Conservation (phyloP, 2,888 invertebrate genomes). For the Limnephilus rhombicus region DNA sequence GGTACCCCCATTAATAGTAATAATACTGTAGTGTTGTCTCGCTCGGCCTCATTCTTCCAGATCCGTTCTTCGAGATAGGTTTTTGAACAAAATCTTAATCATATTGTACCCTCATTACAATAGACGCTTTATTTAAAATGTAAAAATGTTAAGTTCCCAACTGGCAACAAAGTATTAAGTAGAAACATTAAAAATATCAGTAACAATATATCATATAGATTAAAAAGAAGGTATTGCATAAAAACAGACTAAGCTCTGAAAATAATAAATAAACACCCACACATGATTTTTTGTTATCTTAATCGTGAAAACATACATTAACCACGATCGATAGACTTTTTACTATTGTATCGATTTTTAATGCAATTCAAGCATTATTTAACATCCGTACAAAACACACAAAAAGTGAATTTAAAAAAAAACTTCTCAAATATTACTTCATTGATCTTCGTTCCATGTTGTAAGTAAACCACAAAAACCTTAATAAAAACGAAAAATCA, state of each 20-base stretch:
- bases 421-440: background rate
- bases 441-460: background rate
- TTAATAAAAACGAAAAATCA: background rate
- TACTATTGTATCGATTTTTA: background rate
- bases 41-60: background rate
- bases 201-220: background rate
- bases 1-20: no score
- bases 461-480: background rate
- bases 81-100: background rate
- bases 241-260: background rate
- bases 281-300: background rate
- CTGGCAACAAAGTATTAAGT: background rate
- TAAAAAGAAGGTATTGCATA: background rate
- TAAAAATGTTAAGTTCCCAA: background rate
- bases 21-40: no score
- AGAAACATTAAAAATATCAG: background rate
- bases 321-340: background rate
- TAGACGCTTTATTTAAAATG: background rate
- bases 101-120: background rate
- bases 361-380: background rate
- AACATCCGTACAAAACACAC: background rate
- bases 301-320: background rate
- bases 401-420: background rate
- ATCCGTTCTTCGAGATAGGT: background rate
- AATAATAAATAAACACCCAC: background rate